Evolutionary conservation across 2,888 invertebrate genomes (phyloP).

Genomic region (Dicyrtoma fusca): DNA sequence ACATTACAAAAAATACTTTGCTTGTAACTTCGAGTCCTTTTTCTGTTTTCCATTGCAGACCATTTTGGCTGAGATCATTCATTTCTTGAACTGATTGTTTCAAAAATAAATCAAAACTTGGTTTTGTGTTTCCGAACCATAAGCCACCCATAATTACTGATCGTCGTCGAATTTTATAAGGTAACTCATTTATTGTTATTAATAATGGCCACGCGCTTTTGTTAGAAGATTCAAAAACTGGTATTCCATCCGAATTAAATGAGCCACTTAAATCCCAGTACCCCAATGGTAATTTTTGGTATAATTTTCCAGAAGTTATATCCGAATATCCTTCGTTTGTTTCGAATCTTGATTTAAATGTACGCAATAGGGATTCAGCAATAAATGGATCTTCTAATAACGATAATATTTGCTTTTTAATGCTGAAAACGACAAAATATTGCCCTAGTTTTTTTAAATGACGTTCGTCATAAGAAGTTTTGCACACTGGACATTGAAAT

Average conservation of each 20-base stretch:
- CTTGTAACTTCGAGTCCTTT: not conserved
- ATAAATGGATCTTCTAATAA: too few relatives aligned
- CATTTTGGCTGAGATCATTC: not conserved
- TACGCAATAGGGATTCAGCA: too few relatives aligned
- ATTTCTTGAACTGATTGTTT: constrained; percentile 9
- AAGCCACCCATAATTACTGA: constrained; percentile 16
- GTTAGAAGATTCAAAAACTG: constrained; percentile 40
- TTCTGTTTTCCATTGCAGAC: constrained; percentile 1
- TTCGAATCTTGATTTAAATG: too few relatives aligned
- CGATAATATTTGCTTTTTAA: too few relatives aligned
- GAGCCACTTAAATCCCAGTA: constrained; percentile 32
- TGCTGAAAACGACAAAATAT: too few relatives aligned
- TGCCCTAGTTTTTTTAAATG: too few relatives aligned
- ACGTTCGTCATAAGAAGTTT: too few relatives aligned
- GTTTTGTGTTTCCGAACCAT: constrained; percentile 38
- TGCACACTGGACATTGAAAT: too few relatives aligned
- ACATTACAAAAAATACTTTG: constrained; percentile 18
- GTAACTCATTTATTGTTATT: constrained; percentile 33
- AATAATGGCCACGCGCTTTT: constrained; percentile 41
- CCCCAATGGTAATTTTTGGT: constrained; percentile 14
- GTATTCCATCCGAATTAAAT: constrained; percentile 41
- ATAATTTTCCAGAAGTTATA: not conserved
- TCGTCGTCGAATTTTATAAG: constrained; percentile 6
- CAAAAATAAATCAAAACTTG: constrained; percentile 32
- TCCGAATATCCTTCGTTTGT: too few relatives aligned